Base-by-base conservation (phyloP, 2,797 vertebrate species). In the Cirrhinus molitorella region DNA sequence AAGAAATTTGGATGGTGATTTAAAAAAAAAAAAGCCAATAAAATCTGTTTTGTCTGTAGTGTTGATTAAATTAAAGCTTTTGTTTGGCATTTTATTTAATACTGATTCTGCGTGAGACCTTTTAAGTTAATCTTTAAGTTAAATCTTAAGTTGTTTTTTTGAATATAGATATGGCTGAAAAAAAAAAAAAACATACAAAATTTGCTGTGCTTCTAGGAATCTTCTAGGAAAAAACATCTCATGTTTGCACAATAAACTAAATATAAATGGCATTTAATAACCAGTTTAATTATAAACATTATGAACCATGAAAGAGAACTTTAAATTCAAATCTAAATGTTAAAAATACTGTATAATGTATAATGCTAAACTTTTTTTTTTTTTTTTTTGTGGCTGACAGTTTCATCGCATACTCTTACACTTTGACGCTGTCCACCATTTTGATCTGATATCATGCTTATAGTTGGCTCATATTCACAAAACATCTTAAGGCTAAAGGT, bases 11-110 rank as follows among this genome's bases (percentile, higher is more conserved):
- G 72, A 86, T 85, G 47, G 73, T 85, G 85, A 87, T 59, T 43
- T 76, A 83, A 86, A n/a, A n/a, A n/a, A n/a, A n/a, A n/a, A n/a
- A n/a, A 88, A 88, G 51, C 25, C 59, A 83, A 84, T 87, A 84
- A 83, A 87, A 79, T 81, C 47, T n/a, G 73, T 81, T 79, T 76
- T 87, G 70, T 77, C 19, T n/a, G 40, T 65, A n/a, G 40, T 40
- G 19, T 45, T 75, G 73, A 75, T 43, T 8, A 43, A 43, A 40
- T 25, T 1, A 34, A 78, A 34, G 25, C 17, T 19, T 19, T 45
- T 61, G 13, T 65, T 31, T 76, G 53, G 57, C 34, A 43, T 43
- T 66, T 53, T 10, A 2, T 74, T 70, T 86, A 0, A 40, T 67
- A 59, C n/a, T 59, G 14, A 40, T 43, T 43, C 12, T 73, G 70